Base-by-base conservation (phyloP, 1,140 invertebrate species). In the Drosophila jambulina region DNA sequence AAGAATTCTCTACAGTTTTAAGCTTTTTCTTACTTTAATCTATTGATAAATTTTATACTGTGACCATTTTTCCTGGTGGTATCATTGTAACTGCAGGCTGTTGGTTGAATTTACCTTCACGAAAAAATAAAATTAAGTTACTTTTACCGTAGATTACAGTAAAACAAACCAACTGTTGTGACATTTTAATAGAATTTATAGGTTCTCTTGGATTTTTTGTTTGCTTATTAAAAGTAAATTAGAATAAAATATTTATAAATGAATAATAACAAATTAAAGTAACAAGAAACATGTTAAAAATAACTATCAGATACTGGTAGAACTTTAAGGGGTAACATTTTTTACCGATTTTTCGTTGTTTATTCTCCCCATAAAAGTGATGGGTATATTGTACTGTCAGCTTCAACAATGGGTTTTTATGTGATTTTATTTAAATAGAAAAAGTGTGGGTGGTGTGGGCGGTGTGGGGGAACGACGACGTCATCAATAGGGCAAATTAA, bases 401-500 rank as follows among this genome's bases (percentile, higher is more conserved):
- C 32, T 32, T 27, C 19, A 62, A 29, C 38, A 74, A 75, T 74
- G 21, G 40, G 21, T 74, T 72, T 72, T 62, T 25, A 48, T 75
- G 56, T 76, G 61, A 58, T 82, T 69, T 80, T 57, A 74, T 81
- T 77, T 75, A 49, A 48, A 60, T 68, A 32, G 43, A 51, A 19
- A 51, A 13, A 25, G 15, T 32, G 23, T 0, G 8, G 27, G 7
- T n/a, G 27, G 27, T 36, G 3, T 0, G 34, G 34, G 34, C 12
- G 7, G 34, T 4, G 12, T 7, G 17, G 46, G 46, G 4, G 4
- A 15, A 19, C 17, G 23, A n/a, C 49, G 76, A 78, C 80, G 80
- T 86, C 69, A 80, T 70, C 75, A 74, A 67, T 45, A 62, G 40
- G 68, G 43, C 75, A 78, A 85, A 78, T 85, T 86, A 86, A 71